Evolutionary conservation across 2,113 vertebrate species (phyloP).

Genomic region (Paramormyrops kingsleyae): DNA sequence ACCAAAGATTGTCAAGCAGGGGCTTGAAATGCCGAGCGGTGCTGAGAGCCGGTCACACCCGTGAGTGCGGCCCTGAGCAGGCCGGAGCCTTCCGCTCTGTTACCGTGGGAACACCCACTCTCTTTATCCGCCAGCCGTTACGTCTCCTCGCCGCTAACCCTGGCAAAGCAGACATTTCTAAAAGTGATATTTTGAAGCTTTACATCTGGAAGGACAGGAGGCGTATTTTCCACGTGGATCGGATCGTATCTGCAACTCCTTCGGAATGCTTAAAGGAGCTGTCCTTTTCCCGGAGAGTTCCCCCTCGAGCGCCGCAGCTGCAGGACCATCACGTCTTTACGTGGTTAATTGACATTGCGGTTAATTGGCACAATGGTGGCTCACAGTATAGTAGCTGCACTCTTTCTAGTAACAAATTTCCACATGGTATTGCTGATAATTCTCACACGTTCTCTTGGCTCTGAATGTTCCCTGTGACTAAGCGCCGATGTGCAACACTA

Average conservation of each 20-base stretch:
- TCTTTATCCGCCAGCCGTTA: constrained; percentile 10
- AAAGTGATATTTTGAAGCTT: constrained; percentile 15
- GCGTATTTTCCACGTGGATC: constrained; percentile 25
- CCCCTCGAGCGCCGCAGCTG: background rate
- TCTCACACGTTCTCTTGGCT: constrained; percentile 10
- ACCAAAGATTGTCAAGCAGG: constrained; percentile 31
- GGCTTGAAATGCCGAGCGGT: background rate
- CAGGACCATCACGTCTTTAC: background rate
- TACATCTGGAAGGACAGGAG: constrained; percentile 25
- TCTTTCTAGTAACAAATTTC: background rate
- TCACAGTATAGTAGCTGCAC: background rate
- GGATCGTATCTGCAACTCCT: background rate
- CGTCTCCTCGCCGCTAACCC: background rate
- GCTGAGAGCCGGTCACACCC: constrained; percentile 36
- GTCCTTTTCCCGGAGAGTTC: background rate
- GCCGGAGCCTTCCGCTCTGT: constrained; percentile 17
- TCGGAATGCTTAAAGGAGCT: background rate
- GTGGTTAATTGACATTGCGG: background rate
- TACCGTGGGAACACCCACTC: constrained; percentile 11
- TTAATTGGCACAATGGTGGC: constrained; percentile 6
- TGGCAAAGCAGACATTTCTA: constrained; percentile 20
- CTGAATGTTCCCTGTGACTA: constrained; percentile 1
- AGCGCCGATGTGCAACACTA: constrained; percentile 8
- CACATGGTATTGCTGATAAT: constrained; percentile 4
- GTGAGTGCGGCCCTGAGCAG: constrained; percentile 22